Conservation (phyloP, 1,140 invertebrate genomes). For the Fopius arisanus region DNA sequence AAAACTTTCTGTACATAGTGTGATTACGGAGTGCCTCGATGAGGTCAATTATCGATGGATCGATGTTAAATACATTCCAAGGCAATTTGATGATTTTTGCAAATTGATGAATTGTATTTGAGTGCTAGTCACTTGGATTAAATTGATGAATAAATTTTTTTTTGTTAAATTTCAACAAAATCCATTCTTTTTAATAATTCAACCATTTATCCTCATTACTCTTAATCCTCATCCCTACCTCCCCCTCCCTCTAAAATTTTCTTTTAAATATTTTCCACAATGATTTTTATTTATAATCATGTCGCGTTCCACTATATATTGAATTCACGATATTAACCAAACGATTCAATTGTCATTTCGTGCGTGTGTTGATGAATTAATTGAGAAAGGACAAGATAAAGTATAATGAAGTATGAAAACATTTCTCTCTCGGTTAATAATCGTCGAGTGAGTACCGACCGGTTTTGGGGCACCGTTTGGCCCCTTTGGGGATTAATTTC, state of each 20-base stretch:
- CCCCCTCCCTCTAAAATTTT: too few relatives aligned
- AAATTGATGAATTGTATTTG: conserved; percentile 44
- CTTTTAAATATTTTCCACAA: background rate
- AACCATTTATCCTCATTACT: background rate
- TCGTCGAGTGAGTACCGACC: conserved; percentile 5
- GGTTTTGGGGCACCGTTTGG: background rate
- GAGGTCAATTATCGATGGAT: background rate
- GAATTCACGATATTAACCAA: background rate
- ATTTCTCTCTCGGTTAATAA: conserved; percentile 3
- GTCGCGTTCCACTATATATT: background rate
- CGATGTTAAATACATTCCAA: conserved; percentile 11
- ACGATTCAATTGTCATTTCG: background rate
- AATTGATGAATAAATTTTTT: conserved; percentile 54
- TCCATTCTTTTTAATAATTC: background rate
- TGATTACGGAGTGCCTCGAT: conserved; percentile 34
- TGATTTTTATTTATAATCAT: background rate
- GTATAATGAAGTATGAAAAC: conserved; percentile 2
- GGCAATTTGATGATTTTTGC: background rate
- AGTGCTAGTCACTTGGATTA: conserved; percentile 61
- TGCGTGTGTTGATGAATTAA: background rate
- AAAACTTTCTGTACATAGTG: conserved; percentile 35
- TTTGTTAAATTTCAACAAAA: conserved; percentile 41
- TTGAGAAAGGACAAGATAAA: background rate
- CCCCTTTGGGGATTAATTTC: background rate
- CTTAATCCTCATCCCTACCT: too few relatives aligned